Conservation (phyloP, 2,113 vertebrate genomes). For the Melanerpes aurifrons region DNA sequence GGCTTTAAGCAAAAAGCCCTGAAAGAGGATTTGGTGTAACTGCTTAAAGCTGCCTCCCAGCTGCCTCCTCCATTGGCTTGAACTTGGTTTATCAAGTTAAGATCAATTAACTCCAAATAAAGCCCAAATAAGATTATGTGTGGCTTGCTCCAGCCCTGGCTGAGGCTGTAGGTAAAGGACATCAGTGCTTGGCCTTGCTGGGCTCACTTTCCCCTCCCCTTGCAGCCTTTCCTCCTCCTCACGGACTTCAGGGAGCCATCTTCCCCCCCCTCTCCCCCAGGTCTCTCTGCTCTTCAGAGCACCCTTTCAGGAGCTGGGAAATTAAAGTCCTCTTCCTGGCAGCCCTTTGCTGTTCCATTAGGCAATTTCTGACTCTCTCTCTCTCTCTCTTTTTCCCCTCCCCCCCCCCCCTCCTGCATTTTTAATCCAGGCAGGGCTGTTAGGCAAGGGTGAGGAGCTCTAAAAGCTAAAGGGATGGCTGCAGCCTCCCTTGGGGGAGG, state of each 20-base stretch:
- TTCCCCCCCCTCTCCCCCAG: neutral
- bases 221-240: rapidly evolving
- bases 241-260: neutral
- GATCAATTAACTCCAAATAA: neutral
- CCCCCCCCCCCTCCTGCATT: neutral
- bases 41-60: neutral
- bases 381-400: neutral
- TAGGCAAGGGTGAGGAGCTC: neutral
- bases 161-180: rapidly evolving
- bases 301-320: neutral
- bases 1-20: neutral
- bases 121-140: neutral
- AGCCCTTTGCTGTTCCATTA: neutral
- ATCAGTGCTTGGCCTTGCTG: rapidly evolving
- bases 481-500: neutral
- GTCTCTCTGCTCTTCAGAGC: neutral
- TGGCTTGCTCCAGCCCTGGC: neutral
- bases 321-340: conserved; percentile 6
- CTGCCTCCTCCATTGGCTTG: neutral
- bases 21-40: neutral
- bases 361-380: neutral
- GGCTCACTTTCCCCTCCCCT: neutral
- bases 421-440: neutral
- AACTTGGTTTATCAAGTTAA: neutral
- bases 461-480: neutral